These are phyloP conservation scores for Caenorhabditis brenneri DNA, from an alignment of 1,140 invertebrate genomes.

Conservation along the genomic window DNA sequence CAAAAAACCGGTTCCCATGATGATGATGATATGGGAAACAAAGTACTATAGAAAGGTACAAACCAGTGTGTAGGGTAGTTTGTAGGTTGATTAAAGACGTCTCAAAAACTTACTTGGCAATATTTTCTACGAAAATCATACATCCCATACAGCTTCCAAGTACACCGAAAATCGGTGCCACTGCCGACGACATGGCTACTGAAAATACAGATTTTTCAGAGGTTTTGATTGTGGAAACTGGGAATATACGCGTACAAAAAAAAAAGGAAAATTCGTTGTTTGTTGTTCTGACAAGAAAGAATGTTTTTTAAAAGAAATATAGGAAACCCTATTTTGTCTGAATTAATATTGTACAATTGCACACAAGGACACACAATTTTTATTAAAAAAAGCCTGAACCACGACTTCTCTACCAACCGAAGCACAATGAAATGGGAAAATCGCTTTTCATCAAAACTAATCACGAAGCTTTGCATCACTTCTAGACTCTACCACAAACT, in stretches of 20 bases:
- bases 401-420: no score
- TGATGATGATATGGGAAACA: background rate
- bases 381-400: background rate
- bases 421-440: no score
- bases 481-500: no score
- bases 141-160: conserved; percentile 67
- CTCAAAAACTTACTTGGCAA: conserved; percentile 64
- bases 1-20: background rate
- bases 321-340: no score
- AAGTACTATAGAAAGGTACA: background rate
- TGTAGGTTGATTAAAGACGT: background rate
- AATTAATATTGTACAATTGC: no score
- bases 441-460: no score
- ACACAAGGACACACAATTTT: no score
- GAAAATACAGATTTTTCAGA: conserved; percentile 8
- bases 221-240: no score
- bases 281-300: no score
- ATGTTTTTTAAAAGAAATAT: no score
- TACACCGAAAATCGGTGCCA: conserved; percentile 59
- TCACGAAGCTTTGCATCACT: no score
- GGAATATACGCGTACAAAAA: background rate
- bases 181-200: conserved; percentile 53
- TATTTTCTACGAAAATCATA: conserved; percentile 67
- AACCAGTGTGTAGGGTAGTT: background rate
- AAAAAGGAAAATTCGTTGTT: no score